A percentile compares a stretch with the other conserved stretches of the same genome.
Evolutionary conservation across 2,797 vertebrate species (phyloP).

Genomic region (Sandelia bainsii): DNA sequence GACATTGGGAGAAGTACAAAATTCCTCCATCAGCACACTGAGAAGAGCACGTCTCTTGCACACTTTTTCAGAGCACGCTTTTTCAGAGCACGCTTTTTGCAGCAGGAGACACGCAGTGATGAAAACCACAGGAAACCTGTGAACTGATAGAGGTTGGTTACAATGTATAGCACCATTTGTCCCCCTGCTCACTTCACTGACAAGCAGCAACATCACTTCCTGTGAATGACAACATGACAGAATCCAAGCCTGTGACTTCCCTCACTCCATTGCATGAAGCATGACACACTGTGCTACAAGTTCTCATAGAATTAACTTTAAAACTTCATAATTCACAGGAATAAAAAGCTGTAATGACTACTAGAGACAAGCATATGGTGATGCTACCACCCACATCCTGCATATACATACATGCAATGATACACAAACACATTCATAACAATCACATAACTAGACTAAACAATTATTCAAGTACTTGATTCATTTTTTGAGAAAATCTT

Average conservation of each 20-base stretch:
- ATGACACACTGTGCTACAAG: constrained; percentile 29
- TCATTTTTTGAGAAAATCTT: background rate
- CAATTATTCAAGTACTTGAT: background rate
- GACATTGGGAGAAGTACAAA: constrained; percentile 14
- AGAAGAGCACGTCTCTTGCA: constrained; percentile 15
- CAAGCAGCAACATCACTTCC: constrained; percentile 69
- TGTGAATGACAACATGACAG: constrained; percentile 65
- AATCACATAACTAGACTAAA: background rate
- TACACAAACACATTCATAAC: constrained; percentile 6
- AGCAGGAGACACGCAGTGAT: constrained; percentile 39
- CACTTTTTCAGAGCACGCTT: constrained; percentile 23
- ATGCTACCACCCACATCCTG: constrained; percentile 21
- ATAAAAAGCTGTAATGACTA: constrained; percentile 39
- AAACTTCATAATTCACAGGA: constrained; percentile 45
- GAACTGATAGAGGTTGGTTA: constrained; percentile 38
- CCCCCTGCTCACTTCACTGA: constrained; percentile 37
- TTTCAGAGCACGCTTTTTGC: constrained; percentile 53
- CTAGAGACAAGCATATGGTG: constrained; percentile 41
- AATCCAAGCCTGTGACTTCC: constrained; percentile 35
- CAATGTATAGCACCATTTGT: constrained; percentile 24
- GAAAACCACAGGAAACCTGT: constrained; percentile 75
- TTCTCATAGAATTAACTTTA: constrained; percentile 5
- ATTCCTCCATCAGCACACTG: constrained; percentile 23
- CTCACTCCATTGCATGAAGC: constrained; percentile 33
- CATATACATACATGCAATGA: constrained; percentile 34